Percentiles rank a stretch among this genome's conserved stretches.
phyloP scores from a whole-genome alignment of 2,113 vertebrate genomes.

The Chinchilla lanigera region DNA sequence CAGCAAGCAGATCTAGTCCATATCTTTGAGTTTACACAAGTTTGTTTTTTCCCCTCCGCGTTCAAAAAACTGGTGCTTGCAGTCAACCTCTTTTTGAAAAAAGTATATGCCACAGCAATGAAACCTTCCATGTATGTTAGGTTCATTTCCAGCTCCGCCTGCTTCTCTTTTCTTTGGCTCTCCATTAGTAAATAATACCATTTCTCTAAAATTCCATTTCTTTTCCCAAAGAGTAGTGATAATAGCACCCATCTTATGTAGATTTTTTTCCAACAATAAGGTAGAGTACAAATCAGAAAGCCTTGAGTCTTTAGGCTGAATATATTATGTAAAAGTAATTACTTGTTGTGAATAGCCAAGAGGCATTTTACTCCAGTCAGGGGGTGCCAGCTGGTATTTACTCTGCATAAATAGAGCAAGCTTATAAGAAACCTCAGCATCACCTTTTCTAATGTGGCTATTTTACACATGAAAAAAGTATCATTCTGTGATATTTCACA shows the following conservation, averaged over 20 bases:
- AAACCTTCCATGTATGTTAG: rapidly evolving
- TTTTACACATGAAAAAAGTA: constrained; percentile 28
- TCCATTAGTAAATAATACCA: background rate
- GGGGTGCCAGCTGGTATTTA: background rate
- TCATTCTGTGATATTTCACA: background rate
- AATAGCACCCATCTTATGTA: background rate
- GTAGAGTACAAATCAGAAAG: background rate
- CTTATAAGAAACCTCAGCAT: background rate
- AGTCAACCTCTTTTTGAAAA: background rate
- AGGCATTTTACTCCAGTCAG: constrained; percentile 43
- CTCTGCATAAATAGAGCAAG: constrained; percentile 49
- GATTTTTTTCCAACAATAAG: constrained; percentile 42
- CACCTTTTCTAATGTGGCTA: background rate
- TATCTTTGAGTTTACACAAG: background rate
- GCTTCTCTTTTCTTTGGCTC: constrained; percentile 17
- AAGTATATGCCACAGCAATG: background rate
- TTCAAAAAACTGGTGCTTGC: background rate
- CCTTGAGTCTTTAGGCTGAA: background rate
- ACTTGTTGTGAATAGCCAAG: background rate
- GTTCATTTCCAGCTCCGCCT: background rate
- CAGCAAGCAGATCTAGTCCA: background rate
- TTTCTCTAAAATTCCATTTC: constrained; percentile 32
- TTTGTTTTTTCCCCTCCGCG: background rate
- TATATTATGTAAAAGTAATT: constrained; percentile 56
- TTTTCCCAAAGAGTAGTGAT: constrained; percentile 23